Conservation (phyloP, 1,140 invertebrate species). For the Apis laboriosa region DNA sequence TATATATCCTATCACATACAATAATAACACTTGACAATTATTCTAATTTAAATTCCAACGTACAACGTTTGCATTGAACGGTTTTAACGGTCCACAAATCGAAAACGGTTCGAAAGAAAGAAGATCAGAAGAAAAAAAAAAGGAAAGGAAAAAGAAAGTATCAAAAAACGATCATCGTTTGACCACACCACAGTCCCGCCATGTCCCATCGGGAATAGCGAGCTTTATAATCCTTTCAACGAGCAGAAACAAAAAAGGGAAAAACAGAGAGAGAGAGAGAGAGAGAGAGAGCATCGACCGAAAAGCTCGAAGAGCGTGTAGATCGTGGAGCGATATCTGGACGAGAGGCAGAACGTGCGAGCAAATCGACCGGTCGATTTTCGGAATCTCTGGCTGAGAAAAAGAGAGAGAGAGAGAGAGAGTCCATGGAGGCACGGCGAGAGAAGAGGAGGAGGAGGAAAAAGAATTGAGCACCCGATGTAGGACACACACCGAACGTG, state of each 20-base stretch:
- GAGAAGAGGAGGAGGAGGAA: background rate
- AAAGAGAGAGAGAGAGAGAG: background rate
- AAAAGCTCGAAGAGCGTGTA: background rate
- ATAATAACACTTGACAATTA: too few species aligned
- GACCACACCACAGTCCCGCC: too few species aligned
- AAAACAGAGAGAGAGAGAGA: background rate
- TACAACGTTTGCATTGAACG: too few species aligned
- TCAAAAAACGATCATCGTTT: background rate
- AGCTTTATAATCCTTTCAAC: background rate
- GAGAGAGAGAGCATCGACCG: background rate
- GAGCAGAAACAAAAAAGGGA: background rate
- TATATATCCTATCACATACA: too few species aligned
- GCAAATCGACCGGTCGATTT: conserved; percentile 29
- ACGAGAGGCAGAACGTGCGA: background rate
- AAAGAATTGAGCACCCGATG: conserved; percentile 31
- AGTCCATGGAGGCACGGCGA: background rate
- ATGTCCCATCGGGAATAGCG: background rate
- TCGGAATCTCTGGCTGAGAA: conserved; percentile 7
- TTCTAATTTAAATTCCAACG: too few species aligned
- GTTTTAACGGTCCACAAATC: too few species aligned
- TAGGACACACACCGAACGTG: conserved; percentile 54
- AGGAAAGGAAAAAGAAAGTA: background rate
- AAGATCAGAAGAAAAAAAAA: too few species aligned
- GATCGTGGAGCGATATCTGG: background rate
- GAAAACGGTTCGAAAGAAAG: too few species aligned